A percentile compares a stretch with the other conserved stretches of the same genome.
Conservation (phyloP, 2,113 vertebrate species). For the Heteronetta atricapilla region DNA sequence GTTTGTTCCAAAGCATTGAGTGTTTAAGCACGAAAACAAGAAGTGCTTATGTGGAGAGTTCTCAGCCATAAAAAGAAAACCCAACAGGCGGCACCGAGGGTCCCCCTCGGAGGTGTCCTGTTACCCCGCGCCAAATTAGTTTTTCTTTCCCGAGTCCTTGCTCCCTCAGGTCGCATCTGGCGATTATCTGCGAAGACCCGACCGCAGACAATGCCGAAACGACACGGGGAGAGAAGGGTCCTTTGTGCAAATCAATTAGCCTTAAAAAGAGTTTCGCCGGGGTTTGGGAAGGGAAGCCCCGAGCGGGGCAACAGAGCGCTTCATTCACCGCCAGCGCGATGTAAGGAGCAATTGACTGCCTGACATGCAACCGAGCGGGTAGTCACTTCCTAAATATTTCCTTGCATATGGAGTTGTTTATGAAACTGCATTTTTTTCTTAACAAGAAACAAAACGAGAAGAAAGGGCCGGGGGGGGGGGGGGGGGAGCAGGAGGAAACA, state of each 20-base stretch:
- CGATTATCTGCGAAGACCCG: background rate
- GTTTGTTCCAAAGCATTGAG: background rate
- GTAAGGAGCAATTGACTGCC: background rate
- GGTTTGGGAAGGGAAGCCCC: background rate
- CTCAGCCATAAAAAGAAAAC: background rate
- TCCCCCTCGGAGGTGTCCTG: background rate
- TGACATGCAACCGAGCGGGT: background rate
- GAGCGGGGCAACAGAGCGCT: background rate
- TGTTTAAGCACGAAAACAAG: background rate
- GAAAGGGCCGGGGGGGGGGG: background rate
- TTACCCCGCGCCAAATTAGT: background rate
- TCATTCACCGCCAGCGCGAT: background rate
- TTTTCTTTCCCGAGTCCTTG: background rate
- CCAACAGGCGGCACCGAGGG: background rate
- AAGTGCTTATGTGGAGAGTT: background rate
- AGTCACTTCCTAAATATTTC: constrained; percentile 65
- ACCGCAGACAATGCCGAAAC: background rate
- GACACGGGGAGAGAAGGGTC: background rate
- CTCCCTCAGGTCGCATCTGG: background rate
- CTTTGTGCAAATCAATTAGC: constrained; percentile 4
- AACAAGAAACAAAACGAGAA: constrained; percentile 30
- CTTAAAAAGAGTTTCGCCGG: background rate
- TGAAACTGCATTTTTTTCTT: constrained; percentile 18
- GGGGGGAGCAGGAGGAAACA: no score
- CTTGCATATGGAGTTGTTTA: constrained; percentile 55